phyloP scores from a whole-genome alignment of 2,113 vertebrate genomes.

The Ramphastos sulfuratus region DNA sequence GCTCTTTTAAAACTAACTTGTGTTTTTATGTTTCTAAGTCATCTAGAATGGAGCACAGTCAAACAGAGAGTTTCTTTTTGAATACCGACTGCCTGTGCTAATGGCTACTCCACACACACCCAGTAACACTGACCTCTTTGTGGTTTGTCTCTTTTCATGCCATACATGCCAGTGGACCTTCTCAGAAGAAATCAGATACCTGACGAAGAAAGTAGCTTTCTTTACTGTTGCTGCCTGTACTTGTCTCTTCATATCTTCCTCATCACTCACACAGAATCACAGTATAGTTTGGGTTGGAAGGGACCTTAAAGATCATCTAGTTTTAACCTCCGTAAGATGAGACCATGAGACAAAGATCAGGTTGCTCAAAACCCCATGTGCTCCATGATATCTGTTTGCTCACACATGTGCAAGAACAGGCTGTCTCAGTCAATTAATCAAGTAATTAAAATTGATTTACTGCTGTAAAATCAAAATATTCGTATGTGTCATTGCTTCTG shows the following conservation, averaged over 20 bases:
- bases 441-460: not conserved
- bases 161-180: not conserved
- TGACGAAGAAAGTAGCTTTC: no score
- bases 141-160: not conserved
- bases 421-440: not conserved
- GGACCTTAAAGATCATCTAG: no score
- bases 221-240: no score
- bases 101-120: not conserved
- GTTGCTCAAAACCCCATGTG: not conserved
- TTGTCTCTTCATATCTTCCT: no score
- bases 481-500: accelerated
- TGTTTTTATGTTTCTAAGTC: slow-evolving; percentile 16
- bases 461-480: not conserved
- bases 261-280: no score
- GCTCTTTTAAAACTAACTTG: slow-evolving; percentile 3
- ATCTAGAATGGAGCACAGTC: not conserved
- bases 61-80: slow-evolving; percentile 59
- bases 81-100: not conserved
- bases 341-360: not conserved
- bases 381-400: not conserved
- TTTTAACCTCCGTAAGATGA: no score
- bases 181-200: not conserved
- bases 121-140: not conserved
- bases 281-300: no score
- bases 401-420: not conserved